Evolutionary conservation across 2,797 vertebrate species (phyloP).

Genomic region (Cryptoprocta ferox): DNA sequence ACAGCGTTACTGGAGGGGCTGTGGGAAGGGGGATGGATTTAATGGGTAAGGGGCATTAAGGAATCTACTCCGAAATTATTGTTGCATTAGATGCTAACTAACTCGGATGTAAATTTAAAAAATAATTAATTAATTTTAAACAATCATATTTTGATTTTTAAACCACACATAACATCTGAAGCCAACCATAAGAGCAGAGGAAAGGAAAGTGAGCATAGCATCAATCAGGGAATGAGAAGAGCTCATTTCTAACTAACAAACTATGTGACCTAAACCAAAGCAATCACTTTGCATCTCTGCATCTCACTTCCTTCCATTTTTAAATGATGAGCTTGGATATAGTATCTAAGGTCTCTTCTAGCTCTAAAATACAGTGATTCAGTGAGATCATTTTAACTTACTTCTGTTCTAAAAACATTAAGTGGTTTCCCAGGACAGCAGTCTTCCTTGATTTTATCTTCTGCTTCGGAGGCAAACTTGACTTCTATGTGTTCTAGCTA

Average conservation of each 20-base stretch:
- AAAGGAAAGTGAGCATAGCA: neutral
- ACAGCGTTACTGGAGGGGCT: too few species aligned
- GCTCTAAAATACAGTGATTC: constrained; percentile 48
- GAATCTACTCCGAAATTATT: too few species aligned
- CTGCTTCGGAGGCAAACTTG: constrained; percentile 94
- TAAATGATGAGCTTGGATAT: neutral
- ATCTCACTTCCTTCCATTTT: neutral
- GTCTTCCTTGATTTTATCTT: constrained; percentile 97
- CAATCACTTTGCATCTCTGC: neutral
- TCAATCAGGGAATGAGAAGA: neutral
- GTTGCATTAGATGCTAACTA: too few species aligned
- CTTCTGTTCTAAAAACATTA: constrained; percentile 94
- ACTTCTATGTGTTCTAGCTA: constrained; percentile 95
- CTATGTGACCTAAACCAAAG: neutral
- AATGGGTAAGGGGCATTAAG: too few species aligned
- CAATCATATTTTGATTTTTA: neutral
- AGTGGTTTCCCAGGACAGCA: constrained; percentile 98
- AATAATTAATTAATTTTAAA: neutral
- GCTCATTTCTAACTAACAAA: neutral
- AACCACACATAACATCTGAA: constrained; percentile 10
- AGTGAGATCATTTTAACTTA: constrained; percentile 81
- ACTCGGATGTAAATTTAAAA: too few species aligned
- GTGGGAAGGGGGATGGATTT: too few species aligned
- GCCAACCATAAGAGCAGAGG: neutral
- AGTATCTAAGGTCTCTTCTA: constrained; percentile 34